Evolutionary conservation across 2,888 invertebrate genomes (phyloP).

Genomic region (Cryptus armator): DNA sequence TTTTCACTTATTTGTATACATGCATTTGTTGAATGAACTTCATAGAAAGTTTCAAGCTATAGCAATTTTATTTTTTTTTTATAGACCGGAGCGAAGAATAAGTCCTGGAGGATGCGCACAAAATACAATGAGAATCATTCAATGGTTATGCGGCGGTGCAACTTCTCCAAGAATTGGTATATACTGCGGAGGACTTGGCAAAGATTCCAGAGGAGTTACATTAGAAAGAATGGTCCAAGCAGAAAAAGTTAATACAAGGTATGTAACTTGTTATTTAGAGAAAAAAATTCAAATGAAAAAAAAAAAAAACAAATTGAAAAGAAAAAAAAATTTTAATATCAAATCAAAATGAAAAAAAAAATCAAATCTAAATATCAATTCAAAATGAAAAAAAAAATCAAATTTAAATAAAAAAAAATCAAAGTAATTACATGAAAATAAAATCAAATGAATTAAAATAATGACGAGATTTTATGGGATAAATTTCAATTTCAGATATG

Average conservation of each 20-base stretch:
- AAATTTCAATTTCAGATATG: constrained; percentile 76
- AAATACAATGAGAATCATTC: constrained; percentile 81
- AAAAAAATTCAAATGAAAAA: neutral
- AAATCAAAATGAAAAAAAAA: neutral
- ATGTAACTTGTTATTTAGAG: constrained; percentile 34
- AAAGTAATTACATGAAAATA: constrained; percentile 1
- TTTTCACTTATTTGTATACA: constrained; percentile 16
- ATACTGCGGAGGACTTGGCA: constrained; percentile 82
- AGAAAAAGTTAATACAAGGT: constrained; percentile 82
- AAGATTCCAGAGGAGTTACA: constrained; percentile 79
- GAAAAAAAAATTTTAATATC: too few relatives aligned
- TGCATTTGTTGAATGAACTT: neutral
- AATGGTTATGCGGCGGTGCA: constrained; percentile 78
- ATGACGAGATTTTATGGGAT: neutral
- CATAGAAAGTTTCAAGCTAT: neutral
- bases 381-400: neutral
- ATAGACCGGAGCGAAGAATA: constrained; percentile 73
- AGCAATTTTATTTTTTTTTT: constrained; percentile 31
- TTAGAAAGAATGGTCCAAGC: constrained; percentile 79
- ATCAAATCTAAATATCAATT: neutral
- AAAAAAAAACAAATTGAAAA: too few relatives aligned
- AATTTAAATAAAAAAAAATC: neutral
- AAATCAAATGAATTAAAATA: neutral
- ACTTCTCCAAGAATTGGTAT: constrained; percentile 72
- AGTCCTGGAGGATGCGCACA: constrained; percentile 81